These are phyloP conservation scores for Pristis pectinata DNA, from an alignment of 2,797 vertebrate species.

Conservation along the genomic window DNA sequence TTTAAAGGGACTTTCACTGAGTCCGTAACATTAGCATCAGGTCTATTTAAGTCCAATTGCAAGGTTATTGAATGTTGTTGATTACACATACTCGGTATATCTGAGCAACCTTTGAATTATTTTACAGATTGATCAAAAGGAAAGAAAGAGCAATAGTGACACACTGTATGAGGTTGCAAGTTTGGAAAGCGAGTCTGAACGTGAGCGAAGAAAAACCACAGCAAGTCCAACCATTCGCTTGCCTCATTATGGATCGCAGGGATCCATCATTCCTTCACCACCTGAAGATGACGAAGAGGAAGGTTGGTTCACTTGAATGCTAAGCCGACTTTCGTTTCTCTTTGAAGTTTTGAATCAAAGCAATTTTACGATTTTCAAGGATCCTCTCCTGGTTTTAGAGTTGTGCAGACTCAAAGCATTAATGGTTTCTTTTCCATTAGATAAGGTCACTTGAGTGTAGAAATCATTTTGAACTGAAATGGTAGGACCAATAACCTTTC, in stretches of 20 bases:
- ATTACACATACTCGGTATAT: not conserved
- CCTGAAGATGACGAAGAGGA: slow-evolving; percentile 96
- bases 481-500: not conserved
- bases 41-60: not conserved
- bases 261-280: slow-evolving; percentile 80
- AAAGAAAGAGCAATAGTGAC: slow-evolving; percentile 84
- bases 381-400: not conserved
- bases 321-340: too few relatives aligned
- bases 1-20: too few relatives aligned
- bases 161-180: slow-evolving; percentile 90
- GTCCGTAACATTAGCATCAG: too few relatives aligned
- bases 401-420: not conserved
- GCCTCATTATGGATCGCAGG: slow-evolving; percentile 65
- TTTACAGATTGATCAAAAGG: slow-evolving; percentile 80
- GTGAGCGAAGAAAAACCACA: slow-evolving; percentile 89
- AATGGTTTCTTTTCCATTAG: not conserved
- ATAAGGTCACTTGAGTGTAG: not conserved
- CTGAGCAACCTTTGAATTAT: not conserved
- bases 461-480: not conserved
- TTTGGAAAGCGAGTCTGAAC: slow-evolving; percentile 87
- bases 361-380: too few relatives aligned
- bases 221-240: slow-evolving; percentile 80
- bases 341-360: not conserved
- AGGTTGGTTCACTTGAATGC: slow-evolving; percentile 60
- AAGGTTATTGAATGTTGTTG: not conserved